Evolutionary conservation across 2,888 invertebrate genomes (phyloP).

Genomic region (Brassicogethes aeneus): DNA sequence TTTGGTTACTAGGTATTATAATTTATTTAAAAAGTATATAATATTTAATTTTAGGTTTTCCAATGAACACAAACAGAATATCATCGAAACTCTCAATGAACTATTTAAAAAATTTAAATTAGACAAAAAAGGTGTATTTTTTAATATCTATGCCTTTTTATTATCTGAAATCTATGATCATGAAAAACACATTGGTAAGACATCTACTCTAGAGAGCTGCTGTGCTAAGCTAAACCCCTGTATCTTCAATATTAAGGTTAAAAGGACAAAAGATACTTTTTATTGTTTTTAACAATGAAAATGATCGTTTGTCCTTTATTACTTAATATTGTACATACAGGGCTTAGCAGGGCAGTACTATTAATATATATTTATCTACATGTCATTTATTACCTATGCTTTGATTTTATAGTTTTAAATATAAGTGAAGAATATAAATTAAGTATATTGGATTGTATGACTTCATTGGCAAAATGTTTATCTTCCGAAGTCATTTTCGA

Average conservation of each 20-base stretch:
- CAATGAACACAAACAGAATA: conserved; percentile 35
- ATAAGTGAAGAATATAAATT: conserved; percentile 57
- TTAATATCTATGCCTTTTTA: conserved; percentile 47
- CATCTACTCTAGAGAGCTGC: no score
- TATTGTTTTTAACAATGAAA: no score
- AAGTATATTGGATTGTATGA: conserved; percentile 47
- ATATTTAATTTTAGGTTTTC: neutral
- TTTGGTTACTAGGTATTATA: neutral
- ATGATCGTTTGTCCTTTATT: no score
- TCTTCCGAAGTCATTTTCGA: conserved; percentile 44
- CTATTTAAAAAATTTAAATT: conserved; percentile 45
- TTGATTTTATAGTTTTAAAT: conserved; percentile 43
- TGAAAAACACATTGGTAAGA: conserved; percentile 43
- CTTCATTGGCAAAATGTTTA: conserved; percentile 42
- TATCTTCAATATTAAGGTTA: no score
- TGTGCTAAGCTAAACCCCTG: no score
- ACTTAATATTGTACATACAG: no score
- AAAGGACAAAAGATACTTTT: no score
- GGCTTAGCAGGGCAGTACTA: no score
- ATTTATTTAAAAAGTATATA: neutral
- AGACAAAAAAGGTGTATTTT: conserved; percentile 44
- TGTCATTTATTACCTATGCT: neutral
- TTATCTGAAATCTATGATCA: conserved; percentile 49
- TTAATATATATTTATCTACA: neutral
- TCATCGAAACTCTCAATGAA: conserved; percentile 44